Conservation (phyloP, 2,797 vertebrate species). For the Eospalax fontanierii region DNA sequence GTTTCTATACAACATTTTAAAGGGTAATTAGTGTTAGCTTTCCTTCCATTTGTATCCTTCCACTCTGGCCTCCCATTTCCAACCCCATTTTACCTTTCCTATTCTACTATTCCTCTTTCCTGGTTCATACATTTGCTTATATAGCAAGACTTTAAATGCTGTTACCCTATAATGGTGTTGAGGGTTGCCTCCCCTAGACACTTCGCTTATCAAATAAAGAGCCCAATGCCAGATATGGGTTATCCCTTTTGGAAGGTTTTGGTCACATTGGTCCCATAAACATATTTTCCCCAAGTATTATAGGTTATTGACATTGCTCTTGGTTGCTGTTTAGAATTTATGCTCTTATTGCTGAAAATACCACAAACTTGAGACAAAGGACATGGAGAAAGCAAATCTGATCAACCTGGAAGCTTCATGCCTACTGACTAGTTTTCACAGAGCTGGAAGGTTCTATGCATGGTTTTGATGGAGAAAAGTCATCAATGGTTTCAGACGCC, state of each 20-base stretch:
- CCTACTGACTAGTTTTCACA: too few relatives aligned
- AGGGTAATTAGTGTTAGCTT: background rate
- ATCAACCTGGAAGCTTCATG: too few relatives aligned
- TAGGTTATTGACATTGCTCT: too few relatives aligned
- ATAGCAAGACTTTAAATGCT: background rate
- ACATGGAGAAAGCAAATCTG: too few relatives aligned
- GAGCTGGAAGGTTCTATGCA: too few relatives aligned
- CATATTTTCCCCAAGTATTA: too few relatives aligned
- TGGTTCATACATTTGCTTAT: background rate
- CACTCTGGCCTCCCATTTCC: too few relatives aligned
- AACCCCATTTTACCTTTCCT: background rate
- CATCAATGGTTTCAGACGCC: too few relatives aligned
- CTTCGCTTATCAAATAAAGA: background rate
- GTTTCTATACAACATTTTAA: background rate
- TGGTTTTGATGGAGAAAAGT: too few relatives aligned
- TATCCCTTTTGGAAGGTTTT: background rate
- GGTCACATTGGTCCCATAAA: background rate
- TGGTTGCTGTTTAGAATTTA: too few relatives aligned
- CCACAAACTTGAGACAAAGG: too few relatives aligned
- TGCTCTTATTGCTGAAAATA: too few relatives aligned
- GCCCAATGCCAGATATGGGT: background rate
- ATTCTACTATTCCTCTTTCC: background rate
- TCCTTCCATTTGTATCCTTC: background rate
- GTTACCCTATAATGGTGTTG: background rate
- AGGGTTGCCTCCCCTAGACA: background rate